Percentiles rank a stretch among this genome's conserved stretches.
phyloP scores from a whole-genome alignment of 2,113 vertebrate genomes.

The Corythoichthys intestinalis region DNA sequence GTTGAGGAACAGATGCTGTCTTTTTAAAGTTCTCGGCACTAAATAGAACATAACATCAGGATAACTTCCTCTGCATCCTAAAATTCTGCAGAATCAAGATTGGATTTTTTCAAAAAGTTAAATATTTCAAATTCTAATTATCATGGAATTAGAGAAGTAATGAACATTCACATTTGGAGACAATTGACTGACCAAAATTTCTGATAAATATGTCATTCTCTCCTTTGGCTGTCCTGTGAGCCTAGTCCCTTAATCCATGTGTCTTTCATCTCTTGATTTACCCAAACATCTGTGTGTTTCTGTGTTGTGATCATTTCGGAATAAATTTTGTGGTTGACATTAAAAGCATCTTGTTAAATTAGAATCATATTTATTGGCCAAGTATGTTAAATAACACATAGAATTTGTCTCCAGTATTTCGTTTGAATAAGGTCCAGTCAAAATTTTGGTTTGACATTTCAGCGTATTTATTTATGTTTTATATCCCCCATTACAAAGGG shows the following conservation, averaged over 20 bases:
- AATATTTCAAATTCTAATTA: not conserved
- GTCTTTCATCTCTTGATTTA: slow-evolving; percentile 28
- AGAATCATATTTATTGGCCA: not conserved
- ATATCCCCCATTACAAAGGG: too few relatives aligned
- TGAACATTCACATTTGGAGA: slow-evolving; percentile 11
- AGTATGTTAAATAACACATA: too few relatives aligned
- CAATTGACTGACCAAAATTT: slow-evolving; percentile 7
- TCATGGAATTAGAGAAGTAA: not conserved
- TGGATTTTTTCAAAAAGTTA: not conserved
- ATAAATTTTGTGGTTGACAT: slow-evolving; percentile 18
- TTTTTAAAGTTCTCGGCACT: not conserved
- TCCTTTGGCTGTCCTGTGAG: slow-evolving; percentile 52
- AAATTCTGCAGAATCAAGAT: not conserved
- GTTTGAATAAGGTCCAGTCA: too few relatives aligned
- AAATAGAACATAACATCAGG: slow-evolving; percentile 14
- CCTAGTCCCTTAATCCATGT: slow-evolving; percentile 30
- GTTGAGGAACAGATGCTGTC: slow-evolving; percentile 4
- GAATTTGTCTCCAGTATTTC: too few relatives aligned
- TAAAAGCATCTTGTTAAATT: not conserved
- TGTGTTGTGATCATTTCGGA: slow-evolving; percentile 33
- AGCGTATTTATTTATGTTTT: too few relatives aligned
- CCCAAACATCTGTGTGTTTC: slow-evolving; percentile 26
- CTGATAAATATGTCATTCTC: slow-evolving; percentile 49
- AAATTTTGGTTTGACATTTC: not conserved
- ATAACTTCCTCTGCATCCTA: not conserved